A percentile compares a stretch with the other conserved stretches of the same genome.
These are phyloP conservation scores for Halisarca cf. caerulea DNA, from an alignment of 37 sponge, comb jelly and placozoan species.

Conservation along the genomic window DNA sequence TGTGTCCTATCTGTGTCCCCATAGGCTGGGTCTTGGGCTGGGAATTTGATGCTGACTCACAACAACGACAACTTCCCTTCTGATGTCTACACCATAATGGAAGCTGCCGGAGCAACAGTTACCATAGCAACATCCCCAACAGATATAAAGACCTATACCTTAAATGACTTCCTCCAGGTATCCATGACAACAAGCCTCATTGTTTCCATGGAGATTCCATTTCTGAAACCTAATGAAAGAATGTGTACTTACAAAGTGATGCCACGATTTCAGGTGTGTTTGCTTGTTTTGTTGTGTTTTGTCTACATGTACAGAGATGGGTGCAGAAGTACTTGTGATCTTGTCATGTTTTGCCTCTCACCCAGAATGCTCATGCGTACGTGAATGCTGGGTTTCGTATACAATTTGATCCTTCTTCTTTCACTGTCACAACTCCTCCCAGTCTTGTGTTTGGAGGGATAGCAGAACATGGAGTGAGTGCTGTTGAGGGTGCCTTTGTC, in stretches of 20 bases:
- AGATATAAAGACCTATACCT: slow-evolving; percentile 6
- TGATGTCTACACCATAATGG: slow-evolving; percentile 75
- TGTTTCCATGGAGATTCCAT: slow-evolving; percentile 63
- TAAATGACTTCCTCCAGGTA: slow-evolving; percentile 54
- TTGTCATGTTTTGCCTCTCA: neutral
- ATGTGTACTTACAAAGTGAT: slow-evolving; percentile 74
- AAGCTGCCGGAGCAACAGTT: slow-evolving; percentile 62
- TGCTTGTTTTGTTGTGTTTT: neutral
- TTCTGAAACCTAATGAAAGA: neutral
- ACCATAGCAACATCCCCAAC: slow-evolving; percentile 41
- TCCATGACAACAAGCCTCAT: slow-evolving; percentile 73
- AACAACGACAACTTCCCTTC: slow-evolving; percentile 74
- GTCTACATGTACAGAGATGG: neutral
- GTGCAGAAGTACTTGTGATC: no score
- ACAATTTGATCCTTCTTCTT: slow-evolving; percentile 30
- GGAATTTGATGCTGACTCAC: slow-evolving; percentile 70
- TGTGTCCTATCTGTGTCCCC: neutral
- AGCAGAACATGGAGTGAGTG: slow-evolving; percentile 62
- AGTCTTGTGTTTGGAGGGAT: slow-evolving; percentile 75
- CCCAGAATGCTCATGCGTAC: slow-evolving; percentile 76
- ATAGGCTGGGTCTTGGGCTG: slow-evolving; percentile 74
- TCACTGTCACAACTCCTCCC: slow-evolving; percentile 39
- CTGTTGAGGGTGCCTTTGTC: neutral
- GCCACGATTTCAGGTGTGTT: slow-evolving; percentile 63
- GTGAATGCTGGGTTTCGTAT: slow-evolving; percentile 77